Conservation (phyloP, 2,888 invertebrate species). For the Polyommatus iphigenia region DNA sequence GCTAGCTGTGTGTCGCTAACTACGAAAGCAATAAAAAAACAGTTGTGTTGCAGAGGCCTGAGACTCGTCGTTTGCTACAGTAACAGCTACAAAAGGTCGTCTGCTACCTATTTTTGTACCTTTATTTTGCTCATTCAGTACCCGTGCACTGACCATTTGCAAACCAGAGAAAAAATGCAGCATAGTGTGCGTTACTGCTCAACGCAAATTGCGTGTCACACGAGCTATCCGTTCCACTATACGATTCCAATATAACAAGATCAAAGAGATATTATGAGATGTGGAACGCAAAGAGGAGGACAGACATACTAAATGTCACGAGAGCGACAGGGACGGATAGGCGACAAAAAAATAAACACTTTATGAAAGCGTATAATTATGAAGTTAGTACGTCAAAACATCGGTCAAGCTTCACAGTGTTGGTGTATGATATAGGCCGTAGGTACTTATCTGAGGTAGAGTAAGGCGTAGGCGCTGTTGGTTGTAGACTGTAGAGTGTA, state of each 20-base stretch:
- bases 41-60: neutral
- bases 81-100: no score
- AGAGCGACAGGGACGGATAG: slow-evolving; percentile 23
- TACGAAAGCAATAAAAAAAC: no score
- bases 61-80: neutral
- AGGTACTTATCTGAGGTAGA: no score
- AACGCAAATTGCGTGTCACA: slow-evolving; percentile 32
- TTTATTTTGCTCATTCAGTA: neutral
- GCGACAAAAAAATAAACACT: slow-evolving; percentile 31
- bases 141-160: neutral
- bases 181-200: slow-evolving; percentile 25
- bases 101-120: neutral
- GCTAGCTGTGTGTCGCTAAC: no score
- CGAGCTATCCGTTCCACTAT: slow-evolving; percentile 33
- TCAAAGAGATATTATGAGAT: slow-evolving; percentile 33
- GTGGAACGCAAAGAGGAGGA: slow-evolving; percentile 32
- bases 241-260: slow-evolving; percentile 28
- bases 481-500: no score
- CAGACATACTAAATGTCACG: neutral
- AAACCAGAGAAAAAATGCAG: slow-evolving; percentile 8
- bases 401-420: slow-evolving; percentile 12
- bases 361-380: slow-evolving; percentile 34
- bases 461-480: no score
- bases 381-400: slow-evolving; percentile 31
- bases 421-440: neutral